Percentiles rank a stretch among this genome's conserved stretches.
Evolutionary conservation across 2,113 vertebrate genomes (phyloP).

Genomic region (Chamaea fasciata): DNA sequence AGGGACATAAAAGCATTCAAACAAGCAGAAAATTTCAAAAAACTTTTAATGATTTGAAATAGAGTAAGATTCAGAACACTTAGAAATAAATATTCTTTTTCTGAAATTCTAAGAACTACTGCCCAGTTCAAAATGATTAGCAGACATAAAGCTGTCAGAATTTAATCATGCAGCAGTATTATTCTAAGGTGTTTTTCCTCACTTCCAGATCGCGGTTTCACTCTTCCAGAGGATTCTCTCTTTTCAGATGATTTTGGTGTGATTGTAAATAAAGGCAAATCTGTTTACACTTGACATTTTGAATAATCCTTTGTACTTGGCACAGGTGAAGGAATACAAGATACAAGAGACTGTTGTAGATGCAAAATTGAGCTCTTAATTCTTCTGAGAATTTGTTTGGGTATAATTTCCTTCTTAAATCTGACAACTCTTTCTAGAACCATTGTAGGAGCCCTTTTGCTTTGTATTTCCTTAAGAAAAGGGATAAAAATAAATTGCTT

Average conservation of each 20-base stretch:
- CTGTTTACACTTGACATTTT: neutral
- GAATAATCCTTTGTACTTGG: neutral
- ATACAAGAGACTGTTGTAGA: neutral
- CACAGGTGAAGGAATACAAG: neutral
- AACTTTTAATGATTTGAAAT: neutral
- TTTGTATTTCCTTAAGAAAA: neutral
- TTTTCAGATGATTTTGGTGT: neutral
- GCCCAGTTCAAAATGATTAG: neutral
- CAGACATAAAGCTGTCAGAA: neutral
- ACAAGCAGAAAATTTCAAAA: neutral
- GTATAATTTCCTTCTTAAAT: neutral
- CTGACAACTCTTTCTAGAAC: neutral
- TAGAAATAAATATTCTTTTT: neutral
- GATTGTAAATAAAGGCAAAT: neutral
- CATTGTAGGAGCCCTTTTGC: rapidly evolving
- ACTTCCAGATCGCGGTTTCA: neutral
- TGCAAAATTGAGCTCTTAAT: neutral
- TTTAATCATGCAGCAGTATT: neutral
- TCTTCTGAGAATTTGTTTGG: neutral
- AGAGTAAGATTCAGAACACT: neutral
- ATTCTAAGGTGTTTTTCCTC: neutral
- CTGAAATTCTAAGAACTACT: neutral
- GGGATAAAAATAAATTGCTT: rapidly evolving
- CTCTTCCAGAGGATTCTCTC: neutral
- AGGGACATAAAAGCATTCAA: neutral